These are phyloP conservation scores for Anseranas semipalmata DNA, from an alignment of 2,113 vertebrate species.

Conservation along the genomic window DNA sequence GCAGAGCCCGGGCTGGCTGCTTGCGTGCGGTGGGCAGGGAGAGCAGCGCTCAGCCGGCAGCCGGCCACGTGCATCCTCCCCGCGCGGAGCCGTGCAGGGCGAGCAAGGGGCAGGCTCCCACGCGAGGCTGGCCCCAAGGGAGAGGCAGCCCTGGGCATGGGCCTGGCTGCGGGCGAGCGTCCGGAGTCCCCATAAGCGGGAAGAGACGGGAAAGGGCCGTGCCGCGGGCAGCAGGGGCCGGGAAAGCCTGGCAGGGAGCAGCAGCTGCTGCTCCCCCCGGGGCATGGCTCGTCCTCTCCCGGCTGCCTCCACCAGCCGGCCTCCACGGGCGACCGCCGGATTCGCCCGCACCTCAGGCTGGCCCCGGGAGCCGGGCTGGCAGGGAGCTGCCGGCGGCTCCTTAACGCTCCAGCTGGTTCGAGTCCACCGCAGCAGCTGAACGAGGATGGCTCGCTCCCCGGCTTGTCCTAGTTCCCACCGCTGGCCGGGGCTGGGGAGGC, in stretches of 20 bases:
- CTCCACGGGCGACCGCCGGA: neutral
- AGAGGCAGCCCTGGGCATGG: neutral
- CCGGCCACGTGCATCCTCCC: too few species aligned
- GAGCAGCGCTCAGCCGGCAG: too few species aligned
- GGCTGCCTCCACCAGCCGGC: constrained; percentile 2
- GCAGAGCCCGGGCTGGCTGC: neutral
- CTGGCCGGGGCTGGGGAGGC: neutral
- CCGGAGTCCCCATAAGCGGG: neutral
- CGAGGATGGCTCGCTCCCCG: neutral
- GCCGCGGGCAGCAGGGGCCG: neutral
- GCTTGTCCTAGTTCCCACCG: constrained; percentile 60
- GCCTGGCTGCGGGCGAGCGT: neutral
- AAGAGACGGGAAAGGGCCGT: neutral
- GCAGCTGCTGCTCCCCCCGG: constrained; percentile 26
- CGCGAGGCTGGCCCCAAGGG: fast-evolving
- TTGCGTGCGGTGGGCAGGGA: fast-evolving
- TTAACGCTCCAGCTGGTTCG: neutral
- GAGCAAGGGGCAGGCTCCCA: fast-evolving
- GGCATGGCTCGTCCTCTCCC: neutral
- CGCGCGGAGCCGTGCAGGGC: neutral
- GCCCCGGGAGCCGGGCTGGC: neutral
- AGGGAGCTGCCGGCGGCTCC: neutral
- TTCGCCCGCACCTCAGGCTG: neutral
- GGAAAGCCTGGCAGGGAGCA: constrained; percentile 12
- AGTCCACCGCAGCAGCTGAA: constrained; percentile 2